A percentile compares a stretch with the other conserved stretches of the same genome.
These are phyloP conservation scores for Spea hammondii DNA, from an alignment of 2,797 vertebrate genomes.

Conservation along the genomic window DNA sequence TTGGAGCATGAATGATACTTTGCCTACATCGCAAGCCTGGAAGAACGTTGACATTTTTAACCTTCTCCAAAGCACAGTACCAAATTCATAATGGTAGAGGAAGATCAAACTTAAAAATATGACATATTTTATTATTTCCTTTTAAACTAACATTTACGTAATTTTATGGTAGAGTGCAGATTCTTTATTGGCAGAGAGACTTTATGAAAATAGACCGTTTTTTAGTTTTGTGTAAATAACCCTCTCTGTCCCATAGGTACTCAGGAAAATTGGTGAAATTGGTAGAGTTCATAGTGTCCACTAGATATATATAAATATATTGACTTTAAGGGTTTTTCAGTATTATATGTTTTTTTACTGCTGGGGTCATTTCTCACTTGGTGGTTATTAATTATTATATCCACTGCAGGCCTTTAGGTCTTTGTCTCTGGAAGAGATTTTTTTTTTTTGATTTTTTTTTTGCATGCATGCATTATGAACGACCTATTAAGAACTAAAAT, in stretches of 20 bases:
- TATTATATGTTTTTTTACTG: constrained; percentile 60
- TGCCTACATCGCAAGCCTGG: too few species aligned
- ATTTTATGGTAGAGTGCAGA: neutral
- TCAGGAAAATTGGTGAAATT: constrained; percentile 46
- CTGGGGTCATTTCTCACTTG: constrained; percentile 48
- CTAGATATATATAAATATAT: constrained; percentile 27
- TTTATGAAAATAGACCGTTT: constrained; percentile 38
- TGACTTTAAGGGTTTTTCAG: constrained; percentile 56
- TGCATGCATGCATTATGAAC: constrained; percentile 69
- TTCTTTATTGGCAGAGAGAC: neutral
- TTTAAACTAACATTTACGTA: neutral
- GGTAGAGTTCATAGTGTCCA: constrained; percentile 33
- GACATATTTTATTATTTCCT: neutral
- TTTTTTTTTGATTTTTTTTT: constrained; percentile 60
- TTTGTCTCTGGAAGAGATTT: constrained; percentile 83
- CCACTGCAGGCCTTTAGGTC: constrained; percentile 76
- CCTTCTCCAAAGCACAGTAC: neutral
- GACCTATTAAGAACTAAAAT: constrained; percentile 62
- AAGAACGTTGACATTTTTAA: too few species aligned
- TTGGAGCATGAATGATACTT: too few species aligned
- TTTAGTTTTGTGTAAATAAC: constrained; percentile 57
- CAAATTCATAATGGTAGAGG: neutral
- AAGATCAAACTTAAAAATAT: neutral
- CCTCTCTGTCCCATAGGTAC: constrained; percentile 51
- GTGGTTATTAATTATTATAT: constrained; percentile 64